Conservation (phyloP, 2,888 invertebrate genomes). For the Calliopum simillimum region DNA sequence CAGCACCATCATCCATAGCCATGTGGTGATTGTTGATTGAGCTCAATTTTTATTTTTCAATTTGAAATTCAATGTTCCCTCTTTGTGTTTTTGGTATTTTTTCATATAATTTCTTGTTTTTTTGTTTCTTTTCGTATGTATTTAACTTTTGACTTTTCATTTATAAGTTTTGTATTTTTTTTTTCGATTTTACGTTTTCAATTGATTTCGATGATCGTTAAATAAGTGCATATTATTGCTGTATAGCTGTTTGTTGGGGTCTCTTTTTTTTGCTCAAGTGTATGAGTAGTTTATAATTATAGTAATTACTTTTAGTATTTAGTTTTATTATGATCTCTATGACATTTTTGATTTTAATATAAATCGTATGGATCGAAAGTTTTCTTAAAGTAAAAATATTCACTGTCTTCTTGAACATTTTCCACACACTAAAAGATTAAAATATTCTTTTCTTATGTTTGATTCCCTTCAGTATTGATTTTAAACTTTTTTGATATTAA, state of each 20-base stretch:
- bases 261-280: too few species aligned
- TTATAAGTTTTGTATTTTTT: conserved; percentile 49
- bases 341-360: too few species aligned
- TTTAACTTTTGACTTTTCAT: conserved; percentile 58
- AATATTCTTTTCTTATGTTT: too few species aligned
- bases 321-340: too few species aligned
- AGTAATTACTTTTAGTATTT: too few species aligned
- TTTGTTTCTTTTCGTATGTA: conserved; percentile 35
- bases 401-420: too few species aligned
- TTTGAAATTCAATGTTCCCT: neutral
- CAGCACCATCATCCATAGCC: neutral
- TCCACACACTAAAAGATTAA: too few species aligned
- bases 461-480: too few species aligned
- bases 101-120: neutral
- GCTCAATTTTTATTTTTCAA: conserved; percentile 16
- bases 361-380: too few species aligned
- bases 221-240: conserved; percentile 21
- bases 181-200: conserved; percentile 55
- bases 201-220: conserved; percentile 51
- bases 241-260: neutral
- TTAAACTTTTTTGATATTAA: too few species aligned
- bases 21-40: conserved; percentile 16
- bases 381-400: too few species aligned
- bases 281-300: too few species aligned
- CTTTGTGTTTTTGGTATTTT: neutral